Percentiles rank a stretch among this genome's conserved stretches.
These are phyloP conservation scores for Oegoconia quadripuncta DNA, from an alignment of 2,888 invertebrate genomes.

Conservation along the genomic window DNA sequence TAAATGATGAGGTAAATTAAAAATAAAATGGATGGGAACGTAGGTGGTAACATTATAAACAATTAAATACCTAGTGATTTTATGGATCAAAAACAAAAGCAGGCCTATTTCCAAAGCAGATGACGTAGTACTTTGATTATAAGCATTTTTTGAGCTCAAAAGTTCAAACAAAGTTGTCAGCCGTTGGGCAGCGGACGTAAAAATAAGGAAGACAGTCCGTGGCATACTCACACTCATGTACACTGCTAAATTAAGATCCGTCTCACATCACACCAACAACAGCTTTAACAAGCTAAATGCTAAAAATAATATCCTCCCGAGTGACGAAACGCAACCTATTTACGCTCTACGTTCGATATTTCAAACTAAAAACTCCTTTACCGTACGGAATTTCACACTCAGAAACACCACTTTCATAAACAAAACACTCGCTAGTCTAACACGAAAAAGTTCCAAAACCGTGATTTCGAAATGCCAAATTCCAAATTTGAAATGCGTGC, in stretches of 20 bases:
- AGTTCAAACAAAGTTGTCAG: constrained; percentile 6
- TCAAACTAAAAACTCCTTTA: constrained; percentile 2
- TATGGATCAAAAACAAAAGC: constrained; percentile 21
- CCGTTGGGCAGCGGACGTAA: constrained; percentile 36
- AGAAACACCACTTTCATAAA: constrained; percentile 21
- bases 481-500: constrained; percentile 53
- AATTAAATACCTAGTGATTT: constrained; percentile 6
- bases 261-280: constrained; percentile 66
- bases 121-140: too few species aligned
- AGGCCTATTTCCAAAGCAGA: too few species aligned
- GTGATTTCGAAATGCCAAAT: constrained; percentile 36
- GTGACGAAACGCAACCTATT: constrained; percentile 69
- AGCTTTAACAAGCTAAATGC: constrained; percentile 73
- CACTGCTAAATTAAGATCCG: constrained; percentile 73
- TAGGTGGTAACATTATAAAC: neutral
- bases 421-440: constrained; percentile 33
- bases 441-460: constrained; percentile 28
- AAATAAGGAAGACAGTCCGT: constrained; percentile 61
- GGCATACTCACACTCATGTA: constrained; percentile 66
- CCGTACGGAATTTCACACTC: neutral
- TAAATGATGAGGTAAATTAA: too few species aligned
- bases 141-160: neutral
- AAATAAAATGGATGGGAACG: neutral
- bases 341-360: constrained; percentile 25
- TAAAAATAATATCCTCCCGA: constrained; percentile 67